Conservation (phyloP, 2,113 vertebrate genomes). For the Platichthys flesus region DNA sequence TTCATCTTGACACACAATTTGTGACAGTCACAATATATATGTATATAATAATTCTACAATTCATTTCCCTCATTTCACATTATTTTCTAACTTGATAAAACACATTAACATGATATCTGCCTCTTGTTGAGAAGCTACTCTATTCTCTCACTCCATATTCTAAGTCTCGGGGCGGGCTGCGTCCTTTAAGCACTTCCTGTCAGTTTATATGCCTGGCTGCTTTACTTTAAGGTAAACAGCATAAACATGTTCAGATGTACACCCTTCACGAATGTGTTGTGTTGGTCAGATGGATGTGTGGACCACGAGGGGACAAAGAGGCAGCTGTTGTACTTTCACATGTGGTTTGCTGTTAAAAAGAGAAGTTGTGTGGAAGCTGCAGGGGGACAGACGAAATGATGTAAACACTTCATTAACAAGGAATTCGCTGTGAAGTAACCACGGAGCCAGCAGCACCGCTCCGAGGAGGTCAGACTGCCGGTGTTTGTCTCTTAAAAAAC, state of each 20-base stretch:
- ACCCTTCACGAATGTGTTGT: slow-evolving; percentile 6
- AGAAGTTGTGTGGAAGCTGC: neutral
- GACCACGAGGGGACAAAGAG: neutral
- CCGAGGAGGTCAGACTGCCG: neutral
- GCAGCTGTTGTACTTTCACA: slow-evolving; percentile 19
- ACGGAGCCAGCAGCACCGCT: neutral
- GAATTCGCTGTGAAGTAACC: neutral
- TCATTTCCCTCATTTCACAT: neutral
- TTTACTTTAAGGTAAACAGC: slow-evolving; percentile 13
- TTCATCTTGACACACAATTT: no score
- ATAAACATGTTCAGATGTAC: slow-evolving; percentile 45
- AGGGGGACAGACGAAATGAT: slow-evolving; percentile 18
- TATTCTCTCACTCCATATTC: neutral
- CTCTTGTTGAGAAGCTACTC: neutral
- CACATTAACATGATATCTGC: neutral
- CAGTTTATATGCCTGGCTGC: slow-evolving; percentile 11
- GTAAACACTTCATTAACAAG: slow-evolving; percentile 5
- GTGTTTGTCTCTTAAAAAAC: no score
- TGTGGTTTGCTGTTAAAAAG: neutral
- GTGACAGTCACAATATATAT: no score
- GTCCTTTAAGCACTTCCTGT: slow-evolving; percentile 6
- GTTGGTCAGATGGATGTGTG: slow-evolving; percentile 14
- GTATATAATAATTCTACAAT: neutral
- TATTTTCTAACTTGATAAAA: neutral
- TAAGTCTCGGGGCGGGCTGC: neutral